A percentile compares a stretch with the other conserved stretches of the same genome.
phyloP scores from a whole-genome alignment of 2,797 vertebrate species.

The Platyrinchus mystaceus region DNA sequence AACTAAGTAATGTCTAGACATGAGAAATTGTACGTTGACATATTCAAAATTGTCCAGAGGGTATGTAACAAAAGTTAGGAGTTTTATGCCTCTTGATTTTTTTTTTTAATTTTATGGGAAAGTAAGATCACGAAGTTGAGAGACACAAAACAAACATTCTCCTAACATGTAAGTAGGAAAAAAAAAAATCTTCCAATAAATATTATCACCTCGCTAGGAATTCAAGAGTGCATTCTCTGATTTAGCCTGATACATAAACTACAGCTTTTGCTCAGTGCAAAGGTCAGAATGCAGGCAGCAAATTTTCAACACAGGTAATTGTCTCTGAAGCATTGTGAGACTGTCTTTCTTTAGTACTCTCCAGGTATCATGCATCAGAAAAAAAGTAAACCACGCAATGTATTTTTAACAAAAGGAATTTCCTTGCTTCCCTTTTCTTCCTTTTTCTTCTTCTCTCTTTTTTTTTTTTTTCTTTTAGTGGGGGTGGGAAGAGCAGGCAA shows the following conservation, averaged over 20 bases:
- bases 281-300: background rate
- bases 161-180: background rate
- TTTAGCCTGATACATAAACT: background rate
- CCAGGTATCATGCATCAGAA: background rate
- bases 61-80: background rate
- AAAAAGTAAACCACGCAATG: background rate
- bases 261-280: background rate
- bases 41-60: background rate
- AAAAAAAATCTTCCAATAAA: background rate
- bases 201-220: background rate
- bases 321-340: background rate
- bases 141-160: background rate
- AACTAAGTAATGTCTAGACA: conserved; percentile 29
- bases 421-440: background rate
- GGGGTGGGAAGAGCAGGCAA: background rate
- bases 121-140: background rate
- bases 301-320: background rate
- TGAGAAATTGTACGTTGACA: background rate
- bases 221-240: background rate
- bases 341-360: background rate
- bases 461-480: rapidly evolving
- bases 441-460: rapidly evolving
- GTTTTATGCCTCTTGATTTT: background rate
- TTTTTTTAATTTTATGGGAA: background rate
- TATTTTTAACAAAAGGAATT: background rate